Percentiles rank a stretch among this genome's conserved stretches.
These are phyloP conservation scores for Anthonomus grandis DNA, from an alignment of 1,140 invertebrate genomes.

Conservation along the genomic window DNA sequence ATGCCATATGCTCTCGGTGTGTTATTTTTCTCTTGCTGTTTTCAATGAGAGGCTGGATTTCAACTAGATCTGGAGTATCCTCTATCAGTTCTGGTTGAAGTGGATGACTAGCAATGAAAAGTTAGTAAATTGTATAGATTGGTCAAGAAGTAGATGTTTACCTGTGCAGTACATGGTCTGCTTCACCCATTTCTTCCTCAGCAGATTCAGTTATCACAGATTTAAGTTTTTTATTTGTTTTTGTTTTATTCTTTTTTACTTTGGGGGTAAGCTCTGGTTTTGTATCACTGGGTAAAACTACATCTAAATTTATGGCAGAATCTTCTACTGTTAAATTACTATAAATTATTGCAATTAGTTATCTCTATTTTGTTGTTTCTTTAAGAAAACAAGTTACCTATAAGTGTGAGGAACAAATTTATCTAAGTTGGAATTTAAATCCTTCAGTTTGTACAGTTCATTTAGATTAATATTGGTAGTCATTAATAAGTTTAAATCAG, in stretches of 20 bases:
- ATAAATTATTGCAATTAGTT: slow-evolving; percentile 21
- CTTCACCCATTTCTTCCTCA: neutral
- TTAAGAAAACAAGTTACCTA: slow-evolving; percentile 34
- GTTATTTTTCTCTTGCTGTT: slow-evolving; percentile 44
- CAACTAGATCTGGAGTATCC: slow-evolving; percentile 34
- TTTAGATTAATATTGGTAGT: slow-evolving; percentile 55
- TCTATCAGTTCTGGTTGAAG: slow-evolving; percentile 33
- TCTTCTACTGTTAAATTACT: slow-evolving; percentile 36
- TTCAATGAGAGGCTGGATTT: slow-evolving; percentile 33
- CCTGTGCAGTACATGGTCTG: slow-evolving; percentile 16
- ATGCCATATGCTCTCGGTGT: slow-evolving; percentile 50
- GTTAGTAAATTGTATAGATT: neutral
- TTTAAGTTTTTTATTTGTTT: no score
- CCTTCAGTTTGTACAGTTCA: slow-evolving; percentile 55
- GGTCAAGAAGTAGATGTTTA: neutral
- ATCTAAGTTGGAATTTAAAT: slow-evolving; percentile 45
- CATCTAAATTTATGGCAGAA: no score
- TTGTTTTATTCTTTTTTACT: no score
- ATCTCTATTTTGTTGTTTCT: neutral
- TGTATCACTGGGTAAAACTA: no score
- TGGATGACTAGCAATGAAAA: slow-evolving; percentile 23
- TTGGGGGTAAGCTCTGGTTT: no score
- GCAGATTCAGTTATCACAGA: no score
- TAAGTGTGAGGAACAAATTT: slow-evolving; percentile 45
- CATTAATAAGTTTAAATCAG: slow-evolving; percentile 61